These are phyloP conservation scores for Ptilodon capucinus DNA, from an alignment of 2,888 invertebrate genomes.

Conservation along the genomic window DNA sequence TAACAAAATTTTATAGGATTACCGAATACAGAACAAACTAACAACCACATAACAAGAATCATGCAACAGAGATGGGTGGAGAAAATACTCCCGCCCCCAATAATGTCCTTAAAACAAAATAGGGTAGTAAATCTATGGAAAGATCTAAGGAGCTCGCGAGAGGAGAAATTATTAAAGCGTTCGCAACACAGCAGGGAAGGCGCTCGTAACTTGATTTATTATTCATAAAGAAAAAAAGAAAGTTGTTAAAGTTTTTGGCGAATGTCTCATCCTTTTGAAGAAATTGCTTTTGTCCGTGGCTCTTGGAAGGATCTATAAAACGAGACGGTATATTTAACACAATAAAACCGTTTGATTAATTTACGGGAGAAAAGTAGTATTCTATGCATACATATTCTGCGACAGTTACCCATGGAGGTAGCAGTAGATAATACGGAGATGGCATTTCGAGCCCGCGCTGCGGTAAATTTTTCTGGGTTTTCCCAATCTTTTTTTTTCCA, in stretches of 20 bases:
- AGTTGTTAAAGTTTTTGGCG: neutral
- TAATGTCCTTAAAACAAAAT: too few species aligned
- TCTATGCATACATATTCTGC: too few species aligned
- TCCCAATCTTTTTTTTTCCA: too few species aligned
- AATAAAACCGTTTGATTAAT: too few species aligned
- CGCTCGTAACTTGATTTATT: neutral
- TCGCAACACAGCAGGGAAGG: constrained; percentile 2
- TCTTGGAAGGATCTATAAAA: neutral
- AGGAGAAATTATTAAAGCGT: constrained; percentile 6
- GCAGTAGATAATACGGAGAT: too few species aligned
- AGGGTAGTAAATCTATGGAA: neutral
- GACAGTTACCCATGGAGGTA: too few species aligned
- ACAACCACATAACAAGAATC: too few species aligned
- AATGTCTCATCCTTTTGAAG: neutral
- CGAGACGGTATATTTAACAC: neutral
- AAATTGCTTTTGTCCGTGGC: neutral
- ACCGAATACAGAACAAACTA: too few species aligned
- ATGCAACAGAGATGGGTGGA: too few species aligned
- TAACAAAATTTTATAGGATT: neutral
- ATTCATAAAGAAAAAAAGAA: constrained; percentile 2
- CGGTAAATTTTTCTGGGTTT: too few species aligned
- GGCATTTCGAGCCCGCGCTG: too few species aligned
- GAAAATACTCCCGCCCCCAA: neutral
- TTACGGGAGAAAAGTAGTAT: too few species aligned
- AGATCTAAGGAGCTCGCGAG: neutral